Conservation (phyloP, 1,140 invertebrate genomes). For the Plodia interpunctella region DNA sequence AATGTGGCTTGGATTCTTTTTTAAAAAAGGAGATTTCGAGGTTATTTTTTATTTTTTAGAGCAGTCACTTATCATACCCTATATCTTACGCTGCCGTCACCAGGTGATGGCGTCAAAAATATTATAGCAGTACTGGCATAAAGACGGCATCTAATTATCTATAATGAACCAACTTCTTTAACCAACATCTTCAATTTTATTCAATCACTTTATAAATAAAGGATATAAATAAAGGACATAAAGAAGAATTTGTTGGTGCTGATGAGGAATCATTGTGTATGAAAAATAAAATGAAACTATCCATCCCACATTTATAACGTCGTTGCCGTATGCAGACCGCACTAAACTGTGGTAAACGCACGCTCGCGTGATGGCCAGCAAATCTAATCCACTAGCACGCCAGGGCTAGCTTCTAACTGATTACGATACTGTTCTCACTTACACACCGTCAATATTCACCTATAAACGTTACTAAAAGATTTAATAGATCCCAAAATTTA, state of each 20-base stretch:
- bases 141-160: too few relatives aligned
- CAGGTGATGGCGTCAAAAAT: too few relatives aligned
- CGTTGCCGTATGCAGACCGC: conserved; percentile 18
- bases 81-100: too few relatives aligned
- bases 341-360: conserved; percentile 21
- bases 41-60: neutral
- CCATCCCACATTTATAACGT: conserved; percentile 21
- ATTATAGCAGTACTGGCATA: too few relatives aligned
- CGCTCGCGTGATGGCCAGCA: conserved; percentile 27
- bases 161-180: too few relatives aligned
- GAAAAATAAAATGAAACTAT: neutral
- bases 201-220: too few relatives aligned
- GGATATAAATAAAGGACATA: too few relatives aligned
- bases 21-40: neutral
- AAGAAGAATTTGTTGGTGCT: too few relatives aligned
- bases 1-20: conserved; percentile 9
- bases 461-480: neutral
- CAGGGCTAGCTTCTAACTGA: conserved; percentile 23
- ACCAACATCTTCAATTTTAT: too few relatives aligned
- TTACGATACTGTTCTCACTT: neutral
- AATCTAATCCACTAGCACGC: conserved; percentile 45
- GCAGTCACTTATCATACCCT: too few relatives aligned
- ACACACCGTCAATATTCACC: neutral
- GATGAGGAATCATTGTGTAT: too few relatives aligned
- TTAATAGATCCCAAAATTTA: too few relatives aligned